phyloP scores from a whole-genome alignment of 2,797 vertebrate species.

The Mus spretus region DNA sequence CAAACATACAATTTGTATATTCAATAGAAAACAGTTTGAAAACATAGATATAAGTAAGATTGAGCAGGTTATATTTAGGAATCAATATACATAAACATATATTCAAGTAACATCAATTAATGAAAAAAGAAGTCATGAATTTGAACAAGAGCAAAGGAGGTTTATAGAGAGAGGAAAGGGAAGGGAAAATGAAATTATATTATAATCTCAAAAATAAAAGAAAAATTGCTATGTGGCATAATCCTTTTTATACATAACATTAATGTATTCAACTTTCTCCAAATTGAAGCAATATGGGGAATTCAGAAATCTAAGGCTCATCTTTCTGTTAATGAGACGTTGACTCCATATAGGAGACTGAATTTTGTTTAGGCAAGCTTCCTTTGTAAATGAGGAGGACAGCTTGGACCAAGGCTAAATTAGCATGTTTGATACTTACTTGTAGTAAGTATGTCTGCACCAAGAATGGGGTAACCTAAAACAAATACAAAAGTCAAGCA shows the following conservation, averaged over 20 bases:
- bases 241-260: background rate
- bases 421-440: constrained; percentile 14
- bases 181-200: too few species aligned
- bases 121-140: background rate
- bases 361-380: background rate
- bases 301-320: background rate
- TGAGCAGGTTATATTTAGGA: background rate
- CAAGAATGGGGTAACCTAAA: constrained; percentile 79
- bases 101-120: background rate
- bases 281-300: background rate
- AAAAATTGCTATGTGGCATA: background rate
- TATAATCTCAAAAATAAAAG: background rate
- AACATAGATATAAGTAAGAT: background rate
- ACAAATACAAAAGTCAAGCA: background rate
- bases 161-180: background rate
- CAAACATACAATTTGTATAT: background rate
- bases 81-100: background rate
- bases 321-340: background rate
- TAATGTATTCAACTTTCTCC: background rate
- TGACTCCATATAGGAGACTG: background rate
- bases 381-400: background rate
- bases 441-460: constrained; percentile 45
- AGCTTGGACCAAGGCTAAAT: background rate
- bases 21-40: background rate
- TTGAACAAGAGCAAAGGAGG: background rate